Base-by-base conservation (phyloP, 2,113 vertebrate species). In the Hyla sarda region DNA sequence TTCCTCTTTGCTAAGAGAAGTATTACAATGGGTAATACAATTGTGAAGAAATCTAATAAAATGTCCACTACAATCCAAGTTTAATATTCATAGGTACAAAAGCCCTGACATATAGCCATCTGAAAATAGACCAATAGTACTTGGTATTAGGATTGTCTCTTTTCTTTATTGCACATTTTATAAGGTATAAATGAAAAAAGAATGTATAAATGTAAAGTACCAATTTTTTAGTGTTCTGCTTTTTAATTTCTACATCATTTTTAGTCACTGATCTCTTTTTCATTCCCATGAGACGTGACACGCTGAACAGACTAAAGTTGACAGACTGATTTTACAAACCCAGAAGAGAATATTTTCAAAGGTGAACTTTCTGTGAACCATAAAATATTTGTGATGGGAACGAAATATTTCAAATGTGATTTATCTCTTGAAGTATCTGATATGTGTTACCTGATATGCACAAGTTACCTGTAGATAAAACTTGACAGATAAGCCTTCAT, bases 201-300 rank as follows among this genome's bases (percentile, higher is more conserved):
- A 5, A 56, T 60, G 25, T 11, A 65, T 14, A 28, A 28, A 65
- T 60, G 58, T 60, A 60, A 5, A 19, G 5, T 7, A 34, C 0
- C 3, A 5, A 7, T 5, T 25, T 75, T 75, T 8, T 41, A n/a
- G n/a, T 41, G 3, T 41, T 41, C 41, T 41, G 3, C 41, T 48
- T 75, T 75, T 28, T 28, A 50, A 74, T 23, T 50, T 77, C n/a
- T 77, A 32, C 25, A 77, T 48, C 19, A 28, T 17, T 77, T 19
- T 28, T 0, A 77, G 45, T 77, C 47, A 48, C 16, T 77, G 74
- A 77, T 77, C 45, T 77, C 45, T 77, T 28, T 54, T 28, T 52
- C 60, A 2, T 30, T 65, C 60, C 60, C 60, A 65, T 50, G 74
- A 54, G 74, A 77, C n/a, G 19, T 52, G 74, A 77, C 45, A 32